A percentile compares a stretch with the other conserved stretches of the same genome.
Evolutionary conservation across 2,888 invertebrate genomes (phyloP).

Genomic region (Euproctis similis): DNA sequence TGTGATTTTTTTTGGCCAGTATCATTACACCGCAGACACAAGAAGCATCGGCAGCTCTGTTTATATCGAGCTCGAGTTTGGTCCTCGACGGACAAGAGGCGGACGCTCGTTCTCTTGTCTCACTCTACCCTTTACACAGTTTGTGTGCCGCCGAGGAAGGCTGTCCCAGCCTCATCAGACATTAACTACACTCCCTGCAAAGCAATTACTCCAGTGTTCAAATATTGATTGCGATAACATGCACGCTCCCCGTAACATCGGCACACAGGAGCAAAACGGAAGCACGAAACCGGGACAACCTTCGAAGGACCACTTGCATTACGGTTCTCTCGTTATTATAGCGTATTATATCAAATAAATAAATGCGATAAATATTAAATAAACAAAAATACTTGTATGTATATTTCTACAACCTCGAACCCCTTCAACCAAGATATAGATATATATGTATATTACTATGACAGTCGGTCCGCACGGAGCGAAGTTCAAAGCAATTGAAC

Average conservation of each 20-base stretch:
- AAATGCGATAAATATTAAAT: slow-evolving; percentile 71
- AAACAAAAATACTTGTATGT: slow-evolving; percentile 63
- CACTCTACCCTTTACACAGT: slow-evolving; percentile 39
- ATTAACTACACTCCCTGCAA: slow-evolving; percentile 51
- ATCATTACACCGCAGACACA: slow-evolving; percentile 63
- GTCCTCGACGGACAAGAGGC: slow-evolving; percentile 6
- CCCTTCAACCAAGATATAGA: slow-evolving; percentile 71
- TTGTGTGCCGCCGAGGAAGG: slow-evolving; percentile 53
- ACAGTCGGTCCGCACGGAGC: slow-evolving; percentile 41
- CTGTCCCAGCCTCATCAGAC: slow-evolving; percentile 64
- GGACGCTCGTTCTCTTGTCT: slow-evolving; percentile 5
- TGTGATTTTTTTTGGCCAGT: slow-evolving; percentile 72
- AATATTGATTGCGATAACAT: slow-evolving; percentile 48
- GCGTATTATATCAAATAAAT: slow-evolving; percentile 68
- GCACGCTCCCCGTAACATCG: slow-evolving; percentile 60
- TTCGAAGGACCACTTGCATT: slow-evolving; percentile 72
- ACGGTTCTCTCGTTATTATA: slow-evolving; percentile 50
- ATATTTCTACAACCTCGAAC: slow-evolving; percentile 71
- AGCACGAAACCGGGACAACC: slow-evolving; percentile 77
- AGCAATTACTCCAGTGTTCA: slow-evolving; percentile 53
- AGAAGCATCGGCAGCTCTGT: slow-evolving; percentile 46
- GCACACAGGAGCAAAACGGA: slow-evolving; percentile 65
- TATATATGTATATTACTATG: slow-evolving; percentile 64
- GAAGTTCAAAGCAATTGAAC: slow-evolving; percentile 68
- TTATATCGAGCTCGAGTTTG: slow-evolving; percentile 8